Base-by-base conservation (phyloP, 2,888 invertebrate species). In the Dugesia japonica region DNA sequence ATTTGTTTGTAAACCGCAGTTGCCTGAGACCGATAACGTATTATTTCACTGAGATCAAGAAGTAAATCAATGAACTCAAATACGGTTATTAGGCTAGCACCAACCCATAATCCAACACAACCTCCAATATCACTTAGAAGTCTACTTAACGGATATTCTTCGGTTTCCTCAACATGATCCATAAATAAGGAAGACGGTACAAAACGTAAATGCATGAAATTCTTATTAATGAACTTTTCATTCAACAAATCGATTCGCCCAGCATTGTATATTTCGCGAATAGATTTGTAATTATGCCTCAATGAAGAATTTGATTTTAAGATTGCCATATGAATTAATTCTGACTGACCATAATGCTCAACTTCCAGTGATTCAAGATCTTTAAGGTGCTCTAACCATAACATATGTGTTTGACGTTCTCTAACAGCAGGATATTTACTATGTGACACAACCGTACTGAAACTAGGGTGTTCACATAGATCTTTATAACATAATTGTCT, bases 31-130 rank as follows among this genome's bases (percentile, higher is more conserved):
- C 73, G 26, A n/a, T 73, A 73, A 20, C 28, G 31, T 4, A 28
- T 73, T 4, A 76, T 28, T 9, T 77, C 77, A 71, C 31, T 71
- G 20, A 56, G 27, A 33, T 77, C 77, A 1, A 77, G 78, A 4
- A 79, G 26, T 17, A 77, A 33, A 33, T 77, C 77, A 20, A 77
- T 28, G 13, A 77, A 78, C 38, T 77, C 77, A 42, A 77, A 77
- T 1, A 77, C 23, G 4, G 77, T 79, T 0, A 77, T 78, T 1
- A 77, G 42, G 71, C 77, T 78, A 1, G 77, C 77, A n/a, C 77
- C 77, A 17, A 77, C 72, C 77, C 77, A 77, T 20, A 77, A 72
- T 4, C 77, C 77, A 27, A 77, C 78, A 78, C 77, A 77, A 15
- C 77, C 77, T 27, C 77, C 77, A 78, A 77, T 78, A 26, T 77